These are phyloP conservation scores for Pipa parva DNA, from an alignment of 2,113 vertebrate species.

Conservation along the genomic window DNA sequence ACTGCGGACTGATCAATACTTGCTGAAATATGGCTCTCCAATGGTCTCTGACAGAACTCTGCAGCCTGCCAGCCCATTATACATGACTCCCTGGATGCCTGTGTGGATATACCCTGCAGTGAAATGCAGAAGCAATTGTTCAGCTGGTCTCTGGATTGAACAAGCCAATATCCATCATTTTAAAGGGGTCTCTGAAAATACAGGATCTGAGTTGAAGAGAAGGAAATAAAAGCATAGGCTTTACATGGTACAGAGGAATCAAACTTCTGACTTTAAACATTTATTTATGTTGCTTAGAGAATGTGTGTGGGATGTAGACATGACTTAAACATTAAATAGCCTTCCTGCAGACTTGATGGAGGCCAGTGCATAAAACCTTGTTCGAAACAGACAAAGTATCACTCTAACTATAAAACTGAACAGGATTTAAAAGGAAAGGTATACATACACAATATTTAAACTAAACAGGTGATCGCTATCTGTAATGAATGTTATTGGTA, in stretches of 20 bases:
- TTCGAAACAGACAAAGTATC: too few species aligned
- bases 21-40: conserved; percentile 85
- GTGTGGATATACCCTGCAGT: conserved; percentile 63
- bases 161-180: conserved; percentile 61
- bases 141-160: conserved; percentile 61
- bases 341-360: not conserved
- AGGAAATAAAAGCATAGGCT: not conserved
- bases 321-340: not conserved
- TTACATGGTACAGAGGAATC: not conserved
- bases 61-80: conserved; percentile 85
- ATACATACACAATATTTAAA: too few species aligned
- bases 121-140: conserved; percentile 62
- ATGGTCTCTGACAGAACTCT: conserved; percentile 76
- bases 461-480: too few species aligned
- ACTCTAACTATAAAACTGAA: not conserved
- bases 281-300: not conserved
- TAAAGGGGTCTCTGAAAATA: conserved; percentile 40
- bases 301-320: not conserved
- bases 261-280: not conserved
- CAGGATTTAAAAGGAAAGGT: not conserved
- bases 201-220: not conserved
- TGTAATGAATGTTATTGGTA: too few species aligned
- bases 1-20: conserved; percentile 83
- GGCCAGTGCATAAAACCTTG: too few species aligned
- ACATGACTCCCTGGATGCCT: conserved; percentile 58